phyloP scores from a whole-genome alignment of 2,797 vertebrate species.

The Florisuga fusca region DNA sequence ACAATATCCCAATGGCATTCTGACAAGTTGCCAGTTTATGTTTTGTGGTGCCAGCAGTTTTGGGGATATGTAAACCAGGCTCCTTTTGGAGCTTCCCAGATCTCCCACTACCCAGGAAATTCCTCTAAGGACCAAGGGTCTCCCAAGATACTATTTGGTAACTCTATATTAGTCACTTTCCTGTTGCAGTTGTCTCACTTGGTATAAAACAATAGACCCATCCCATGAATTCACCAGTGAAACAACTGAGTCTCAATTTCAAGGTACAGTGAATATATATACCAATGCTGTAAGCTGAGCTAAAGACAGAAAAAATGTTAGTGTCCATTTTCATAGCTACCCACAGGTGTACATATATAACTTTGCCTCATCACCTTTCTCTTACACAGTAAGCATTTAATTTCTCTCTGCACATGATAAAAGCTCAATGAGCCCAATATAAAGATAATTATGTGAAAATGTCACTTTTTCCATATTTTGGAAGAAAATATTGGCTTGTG shows the following conservation, averaged over 20 bases:
- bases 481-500: neutral
- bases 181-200: neutral
- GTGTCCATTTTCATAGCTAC: neutral
- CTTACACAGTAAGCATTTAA: neutral
- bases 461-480: neutral
- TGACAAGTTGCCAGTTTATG: neutral
- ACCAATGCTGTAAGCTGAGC: neutral
- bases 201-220: neutral
- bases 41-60: neutral
- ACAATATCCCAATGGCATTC: neutral
- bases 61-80: neutral
- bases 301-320: neutral
- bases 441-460: neutral
- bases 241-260: neutral
- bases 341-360: neutral
- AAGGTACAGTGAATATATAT: neutral
- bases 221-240: neutral
- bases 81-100: neutral
- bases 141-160: neutral
- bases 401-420: neutral
- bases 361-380: neutral
- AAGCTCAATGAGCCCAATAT: neutral
- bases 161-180: neutral
- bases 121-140: neutral
- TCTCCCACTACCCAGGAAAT: neutral